Evolutionary conservation across 2,888 invertebrate genomes (phyloP).

Genomic region (Bugula neritina): DNA sequence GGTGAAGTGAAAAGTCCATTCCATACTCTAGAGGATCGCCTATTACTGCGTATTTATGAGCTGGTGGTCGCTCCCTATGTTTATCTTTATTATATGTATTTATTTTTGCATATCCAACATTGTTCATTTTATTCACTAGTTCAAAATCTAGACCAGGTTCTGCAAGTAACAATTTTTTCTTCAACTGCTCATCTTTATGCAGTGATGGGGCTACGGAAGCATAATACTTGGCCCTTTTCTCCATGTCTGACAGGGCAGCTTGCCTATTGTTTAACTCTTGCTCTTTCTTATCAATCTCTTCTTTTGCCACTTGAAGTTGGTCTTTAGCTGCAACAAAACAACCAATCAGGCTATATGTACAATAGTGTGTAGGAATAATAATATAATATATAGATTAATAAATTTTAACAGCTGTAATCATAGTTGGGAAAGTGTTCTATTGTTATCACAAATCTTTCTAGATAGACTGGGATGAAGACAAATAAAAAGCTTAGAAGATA

Average conservation of each 20-base stretch:
- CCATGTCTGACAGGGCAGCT: conserved; percentile 13
- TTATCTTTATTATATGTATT: conserved; percentile 25
- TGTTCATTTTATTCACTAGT: conserved; percentile 16
- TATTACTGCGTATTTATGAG: conserved; percentile 13
- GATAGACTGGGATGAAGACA: too few species aligned
- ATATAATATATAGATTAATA: too few species aligned
- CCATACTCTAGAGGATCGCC: conserved; percentile 24
- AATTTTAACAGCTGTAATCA: too few species aligned
- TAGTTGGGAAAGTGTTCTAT: too few species aligned
- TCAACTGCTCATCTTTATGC: background rate
- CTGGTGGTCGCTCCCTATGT: conserved; percentile 18
- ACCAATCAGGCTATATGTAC: too few species aligned
- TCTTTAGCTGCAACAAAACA: conserved; percentile 17
- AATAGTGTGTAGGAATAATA: too few species aligned
- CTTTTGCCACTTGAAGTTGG: background rate
- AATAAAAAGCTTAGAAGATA: too few species aligned
- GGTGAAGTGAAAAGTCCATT: conserved; percentile 21
- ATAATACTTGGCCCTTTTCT: conserved; percentile 10
- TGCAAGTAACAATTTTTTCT: conserved; percentile 16
- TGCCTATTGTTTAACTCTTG: background rate
- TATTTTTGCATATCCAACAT: background rate
- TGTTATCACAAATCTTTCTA: too few species aligned
- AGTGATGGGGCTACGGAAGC: background rate
- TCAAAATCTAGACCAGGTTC: conserved; percentile 16
- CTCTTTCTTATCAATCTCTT: background rate